A percentile compares a stretch with the other conserved stretches of the same genome.
These are phyloP conservation scores for Disparrhopalites patrizii DNA, from an alignment of 2,888 invertebrate genomes.

Conservation along the genomic window DNA sequence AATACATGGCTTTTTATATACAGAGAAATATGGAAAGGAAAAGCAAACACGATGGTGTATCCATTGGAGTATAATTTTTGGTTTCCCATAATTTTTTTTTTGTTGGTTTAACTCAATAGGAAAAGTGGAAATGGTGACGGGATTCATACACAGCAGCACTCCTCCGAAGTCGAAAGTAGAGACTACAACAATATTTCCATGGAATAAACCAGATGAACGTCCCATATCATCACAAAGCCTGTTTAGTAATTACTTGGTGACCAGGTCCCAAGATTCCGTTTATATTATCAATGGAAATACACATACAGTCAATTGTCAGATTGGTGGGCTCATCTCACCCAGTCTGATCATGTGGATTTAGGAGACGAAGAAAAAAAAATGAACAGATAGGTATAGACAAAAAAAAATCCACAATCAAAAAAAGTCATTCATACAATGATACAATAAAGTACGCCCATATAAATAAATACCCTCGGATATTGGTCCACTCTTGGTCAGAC, in stretches of 20 bases:
- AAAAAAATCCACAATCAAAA: neutral
- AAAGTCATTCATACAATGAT: too few relatives aligned
- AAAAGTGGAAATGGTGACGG: conserved; percentile 72
- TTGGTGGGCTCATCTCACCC: conserved; percentile 58
- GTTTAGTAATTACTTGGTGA: conserved; percentile 69
- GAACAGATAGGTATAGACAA: neutral
- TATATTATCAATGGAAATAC: conserved; percentile 68
- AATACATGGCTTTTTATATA: too few relatives aligned
- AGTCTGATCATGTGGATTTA: conserved; percentile 13
- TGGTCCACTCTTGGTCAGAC: too few relatives aligned
- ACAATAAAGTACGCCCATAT: too few relatives aligned
- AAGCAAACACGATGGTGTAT: too few relatives aligned
- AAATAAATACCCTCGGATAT: too few relatives aligned
- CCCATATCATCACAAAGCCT: conserved; percentile 65
- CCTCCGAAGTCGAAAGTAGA: conserved; percentile 5
- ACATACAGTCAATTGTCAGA: conserved; percentile 69
- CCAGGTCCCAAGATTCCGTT: conserved; percentile 65
- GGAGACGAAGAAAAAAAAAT: neutral
- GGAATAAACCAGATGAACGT: conserved; percentile 62
- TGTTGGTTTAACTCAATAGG: too few relatives aligned
- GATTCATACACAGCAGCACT: conserved; percentile 53
- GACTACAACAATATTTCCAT: conserved; percentile 49
- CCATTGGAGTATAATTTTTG: too few relatives aligned
- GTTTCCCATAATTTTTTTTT: too few relatives aligned
- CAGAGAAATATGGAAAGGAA: too few relatives aligned